Evolutionary conservation across 2,888 invertebrate species (phyloP).

Genomic region (Synanthedon formicaeformis): DNA sequence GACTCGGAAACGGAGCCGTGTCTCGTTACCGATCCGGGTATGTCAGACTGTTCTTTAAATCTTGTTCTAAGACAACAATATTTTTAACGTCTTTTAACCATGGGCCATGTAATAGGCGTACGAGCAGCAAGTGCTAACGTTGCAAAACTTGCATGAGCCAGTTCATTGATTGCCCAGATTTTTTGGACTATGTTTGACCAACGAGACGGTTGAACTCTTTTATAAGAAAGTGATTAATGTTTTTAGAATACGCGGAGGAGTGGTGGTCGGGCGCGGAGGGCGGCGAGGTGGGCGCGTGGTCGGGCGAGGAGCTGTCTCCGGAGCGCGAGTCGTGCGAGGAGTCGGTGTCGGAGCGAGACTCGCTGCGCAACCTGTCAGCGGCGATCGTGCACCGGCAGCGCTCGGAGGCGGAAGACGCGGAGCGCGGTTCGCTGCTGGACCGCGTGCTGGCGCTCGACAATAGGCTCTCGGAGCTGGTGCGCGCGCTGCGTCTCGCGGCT

Average conservation of each 20-base stretch:
- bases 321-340: conserved; percentile 50
- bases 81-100: no score
- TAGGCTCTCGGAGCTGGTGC: conserved; percentile 77
- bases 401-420: conserved; percentile 70
- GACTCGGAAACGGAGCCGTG: conserved; percentile 88
- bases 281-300: conserved; percentile 42
- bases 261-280: conserved; percentile 63
- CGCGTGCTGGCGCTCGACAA: conserved; percentile 68
- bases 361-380: conserved; percentile 81
- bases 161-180: background rate
- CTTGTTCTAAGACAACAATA: no score
- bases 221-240: background rate
- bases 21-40: conserved; percentile 82
- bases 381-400: conserved; percentile 81
- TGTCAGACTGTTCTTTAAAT: conserved; percentile 15
- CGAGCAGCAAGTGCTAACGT: no score
- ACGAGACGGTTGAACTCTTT: background rate
- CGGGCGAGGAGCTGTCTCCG: conserved; percentile 60
- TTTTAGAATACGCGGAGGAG: conserved; percentile 50
- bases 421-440: conserved; percentile 35
- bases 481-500: conserved; percentile 80
- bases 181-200: background rate
- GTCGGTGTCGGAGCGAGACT: conserved; percentile 71
- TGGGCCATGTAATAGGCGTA: no score
- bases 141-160: no score